Evolutionary conservation across 2,888 invertebrate genomes (phyloP).

Genomic region (Camptogramma bilineatum): DNA sequence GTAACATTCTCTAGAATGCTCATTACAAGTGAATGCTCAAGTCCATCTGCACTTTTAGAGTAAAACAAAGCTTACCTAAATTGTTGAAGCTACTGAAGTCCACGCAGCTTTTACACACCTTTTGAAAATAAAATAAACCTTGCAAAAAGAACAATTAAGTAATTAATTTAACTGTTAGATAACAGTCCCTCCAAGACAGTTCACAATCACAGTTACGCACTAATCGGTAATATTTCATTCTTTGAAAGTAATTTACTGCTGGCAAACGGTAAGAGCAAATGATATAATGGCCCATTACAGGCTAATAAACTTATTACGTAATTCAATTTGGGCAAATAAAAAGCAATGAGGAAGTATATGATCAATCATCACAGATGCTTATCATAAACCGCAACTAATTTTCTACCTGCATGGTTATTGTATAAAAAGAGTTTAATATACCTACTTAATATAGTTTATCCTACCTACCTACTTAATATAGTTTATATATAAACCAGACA

Average conservation of each 20-base stretch:
- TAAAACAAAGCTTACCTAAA: too few species aligned
- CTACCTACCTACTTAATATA: too few species aligned
- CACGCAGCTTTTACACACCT: too few species aligned
- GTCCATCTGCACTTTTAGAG: too few species aligned
- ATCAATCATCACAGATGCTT: constrained; percentile 42
- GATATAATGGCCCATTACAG: constrained; percentile 26
- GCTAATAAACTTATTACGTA: constrained; percentile 33
- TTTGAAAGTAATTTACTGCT: constrained; percentile 18
- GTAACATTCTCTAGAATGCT: too few species aligned
- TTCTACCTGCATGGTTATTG: constrained; percentile 22
- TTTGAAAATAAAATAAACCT: background rate
- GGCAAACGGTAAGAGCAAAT: constrained; percentile 25
- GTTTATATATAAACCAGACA: constrained; percentile 5
- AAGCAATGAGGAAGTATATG: constrained; percentile 44
- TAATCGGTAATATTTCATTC: constrained; percentile 17
- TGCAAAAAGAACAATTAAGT: background rate
- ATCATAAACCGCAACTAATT: constrained; percentile 40
- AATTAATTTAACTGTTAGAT: background rate
- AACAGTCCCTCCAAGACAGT: background rate
- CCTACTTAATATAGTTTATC: too few species aligned
- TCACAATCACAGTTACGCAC: constrained; percentile 14
- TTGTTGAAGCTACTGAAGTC: too few species aligned
- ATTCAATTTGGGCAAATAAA: constrained; percentile 42
- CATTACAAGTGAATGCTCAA: too few species aligned
- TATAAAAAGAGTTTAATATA: background rate